phyloP scores from a whole-genome alignment of 2,113 vertebrate species.

The Phycodurus eques region DNA sequence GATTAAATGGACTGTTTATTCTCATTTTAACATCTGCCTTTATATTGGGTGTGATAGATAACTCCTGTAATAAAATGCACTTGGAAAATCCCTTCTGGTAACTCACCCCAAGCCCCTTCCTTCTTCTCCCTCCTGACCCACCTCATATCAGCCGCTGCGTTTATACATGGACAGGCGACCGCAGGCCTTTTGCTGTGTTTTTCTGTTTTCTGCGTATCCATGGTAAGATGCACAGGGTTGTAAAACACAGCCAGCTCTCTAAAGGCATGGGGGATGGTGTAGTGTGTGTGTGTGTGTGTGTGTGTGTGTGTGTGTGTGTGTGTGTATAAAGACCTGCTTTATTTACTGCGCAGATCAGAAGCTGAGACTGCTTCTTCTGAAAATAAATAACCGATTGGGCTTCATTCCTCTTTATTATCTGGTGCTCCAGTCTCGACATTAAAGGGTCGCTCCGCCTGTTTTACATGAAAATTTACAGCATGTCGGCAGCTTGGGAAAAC shows the following conservation, averaged over 20 bases:
- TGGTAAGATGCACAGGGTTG: conserved; percentile 14
- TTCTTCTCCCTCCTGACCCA: not conserved
- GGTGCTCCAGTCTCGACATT: not conserved
- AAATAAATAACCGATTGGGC: not conserved
- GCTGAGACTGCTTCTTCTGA: not conserved
- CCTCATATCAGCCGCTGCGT: conserved; percentile 22
- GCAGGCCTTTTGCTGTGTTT: conserved; percentile 10
- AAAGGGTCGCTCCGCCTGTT: not conserved
- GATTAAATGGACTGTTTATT: conserved; percentile 28
- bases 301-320: not conserved
- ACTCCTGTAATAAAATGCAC: conserved; percentile 12
- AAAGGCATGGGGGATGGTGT: not conserved
- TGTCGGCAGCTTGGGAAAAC: not conserved
- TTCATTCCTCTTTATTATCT: not conserved
- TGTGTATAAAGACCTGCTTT: not conserved
- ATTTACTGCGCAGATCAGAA: not conserved
- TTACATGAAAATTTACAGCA: not conserved
- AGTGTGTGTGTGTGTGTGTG: not conserved
- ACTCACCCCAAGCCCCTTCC: not conserved
- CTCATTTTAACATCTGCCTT: conserved; percentile 30
- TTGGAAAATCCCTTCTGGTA: conserved; percentile 53
- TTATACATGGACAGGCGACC: conserved; percentile 27
- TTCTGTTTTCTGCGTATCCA: conserved; percentile 12
- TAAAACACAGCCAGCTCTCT: not conserved
- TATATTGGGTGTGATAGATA: conserved; percentile 28